These are phyloP conservation scores for Eurosta solidaginis DNA, from an alignment of 1,140 invertebrate genomes.

Conservation along the genomic window DNA sequence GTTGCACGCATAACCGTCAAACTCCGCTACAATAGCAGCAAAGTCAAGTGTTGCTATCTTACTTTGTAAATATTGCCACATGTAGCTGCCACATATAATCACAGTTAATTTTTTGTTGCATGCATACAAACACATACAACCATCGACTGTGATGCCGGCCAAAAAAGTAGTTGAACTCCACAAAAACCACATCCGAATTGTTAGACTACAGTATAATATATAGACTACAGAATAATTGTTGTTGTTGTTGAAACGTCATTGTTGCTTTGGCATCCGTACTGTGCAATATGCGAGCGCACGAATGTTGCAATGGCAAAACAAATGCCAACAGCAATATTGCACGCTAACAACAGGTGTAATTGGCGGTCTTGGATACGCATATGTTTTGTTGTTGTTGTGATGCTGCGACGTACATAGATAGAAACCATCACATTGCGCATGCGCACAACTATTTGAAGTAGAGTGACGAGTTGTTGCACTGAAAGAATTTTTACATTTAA, in stretches of 20 bases:
- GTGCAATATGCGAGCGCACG: not conserved
- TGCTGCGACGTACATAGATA: not conserved
- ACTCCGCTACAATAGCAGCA: not conserved
- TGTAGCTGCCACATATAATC: no score
- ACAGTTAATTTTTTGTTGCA: no score
- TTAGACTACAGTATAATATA: not conserved
- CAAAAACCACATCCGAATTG: slow-evolving; percentile 21
- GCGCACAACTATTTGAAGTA: not conserved
- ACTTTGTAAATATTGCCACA: not conserved
- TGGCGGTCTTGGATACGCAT: not conserved
- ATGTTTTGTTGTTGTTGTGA: not conserved
- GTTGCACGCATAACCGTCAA: not conserved
- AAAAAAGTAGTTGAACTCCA: not conserved
- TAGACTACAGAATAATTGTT: slow-evolving; percentile 14
- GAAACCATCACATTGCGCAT: not conserved
- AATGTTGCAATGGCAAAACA: not conserved
- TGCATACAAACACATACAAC: not conserved
- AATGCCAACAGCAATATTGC: not conserved
- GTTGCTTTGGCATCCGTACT: not conserved
- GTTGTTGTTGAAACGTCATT: not conserved
- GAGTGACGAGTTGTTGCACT: not conserved
- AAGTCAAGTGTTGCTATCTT: not conserved
- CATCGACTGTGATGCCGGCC: not conserved
- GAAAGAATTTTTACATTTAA: not conserved
- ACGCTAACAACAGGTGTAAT: slow-evolving; percentile 12